Conservation (phyloP, 2,113 vertebrate species). For the Chrysochloris asiatica region DNA sequence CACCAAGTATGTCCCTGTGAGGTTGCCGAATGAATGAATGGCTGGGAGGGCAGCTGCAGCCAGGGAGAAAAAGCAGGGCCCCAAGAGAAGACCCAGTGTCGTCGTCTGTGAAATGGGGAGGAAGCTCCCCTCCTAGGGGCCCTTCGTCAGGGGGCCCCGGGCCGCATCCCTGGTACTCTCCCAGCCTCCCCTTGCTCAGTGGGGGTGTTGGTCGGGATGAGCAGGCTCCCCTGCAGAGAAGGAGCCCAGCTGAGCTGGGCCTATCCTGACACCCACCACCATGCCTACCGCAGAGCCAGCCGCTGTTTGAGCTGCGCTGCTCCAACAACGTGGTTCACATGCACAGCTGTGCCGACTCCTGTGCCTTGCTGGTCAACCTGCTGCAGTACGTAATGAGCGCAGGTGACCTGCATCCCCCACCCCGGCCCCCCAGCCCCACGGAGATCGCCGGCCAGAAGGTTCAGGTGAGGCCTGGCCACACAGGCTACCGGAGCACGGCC, state of each 20-base stretch:
- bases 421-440: conserved; percentile 89
- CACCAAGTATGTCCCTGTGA: too few relatives aligned
- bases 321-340: conserved; percentile 94
- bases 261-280: not conserved
- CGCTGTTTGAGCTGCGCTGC: conserved; percentile 94
- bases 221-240: too few relatives aligned
- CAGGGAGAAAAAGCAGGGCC: not conserved
- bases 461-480: conserved; percentile 82
- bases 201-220: not conserved
- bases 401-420: conserved; percentile 91
- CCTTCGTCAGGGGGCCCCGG: not conserved
- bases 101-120: too few relatives aligned
- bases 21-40: too few relatives aligned
- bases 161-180: not conserved
- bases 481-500: not conserved
- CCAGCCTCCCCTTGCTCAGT: too few relatives aligned
- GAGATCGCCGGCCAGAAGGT: conserved; percentile 95
- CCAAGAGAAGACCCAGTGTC: too few relatives aligned
- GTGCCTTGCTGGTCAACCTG: conserved; percentile 91
- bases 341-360: conserved; percentile 94
- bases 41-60: not conserved
- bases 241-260: not conserved
- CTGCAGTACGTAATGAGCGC: conserved; percentile 91
- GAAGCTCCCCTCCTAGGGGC: too few relatives aligned
- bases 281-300: conserved; percentile 85